Evolutionary conservation across 2,797 vertebrate genomes (phyloP), one percentile per base, ranked within the genome.

Genomic region (Arrhamphus sclerolepis): DNA sequence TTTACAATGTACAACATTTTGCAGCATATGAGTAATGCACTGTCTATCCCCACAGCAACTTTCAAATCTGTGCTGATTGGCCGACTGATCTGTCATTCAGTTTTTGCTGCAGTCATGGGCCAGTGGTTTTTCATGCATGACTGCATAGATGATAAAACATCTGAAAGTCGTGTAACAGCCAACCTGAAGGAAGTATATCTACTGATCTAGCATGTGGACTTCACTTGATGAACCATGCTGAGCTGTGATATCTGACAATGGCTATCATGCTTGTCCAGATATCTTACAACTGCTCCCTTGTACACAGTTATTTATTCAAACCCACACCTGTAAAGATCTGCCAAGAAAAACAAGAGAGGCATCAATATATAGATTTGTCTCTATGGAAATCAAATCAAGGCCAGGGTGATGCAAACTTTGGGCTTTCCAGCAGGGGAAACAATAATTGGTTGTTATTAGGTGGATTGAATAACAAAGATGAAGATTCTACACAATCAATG

Each of bases 291-390:
- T 31, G 31, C 28, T 64, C 60, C 58, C 31, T 50, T 26, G 41
- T 18, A 63, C 14, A 44, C 31, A 46, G 66, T 58, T 52, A 49
- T 46, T 20, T 18, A 72, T 78, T 77, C 64, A 73, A 20, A 57
- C 48, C 52, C 31, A 49, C 64, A 67, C 42, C 49, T 57, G 58
- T 58, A 80, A 78, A 87, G 70, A 84, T 89, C 82, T 81, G 43
- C 68, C 44, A 59, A 74, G 60, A 59, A 81, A 88, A 90, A 78
- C 77, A 87, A 70, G 64, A 17, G 31, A 62, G 46, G 31, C 62
- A 62, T 84, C 80, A 26, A 84, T 82, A 72, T 78, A 90, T 85
- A 43, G 84, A 91, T 89, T 80, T 70, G 50, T 63, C 63, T 69
- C 46, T 75, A 59, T 65, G 57, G 61, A 80, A 65, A 74, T 84